A percentile compares a stretch with the other conserved stretches of the same genome.
Evolutionary conservation across 2,888 invertebrate genomes (phyloP).

Genomic region (Heliconius ismenius): DNA sequence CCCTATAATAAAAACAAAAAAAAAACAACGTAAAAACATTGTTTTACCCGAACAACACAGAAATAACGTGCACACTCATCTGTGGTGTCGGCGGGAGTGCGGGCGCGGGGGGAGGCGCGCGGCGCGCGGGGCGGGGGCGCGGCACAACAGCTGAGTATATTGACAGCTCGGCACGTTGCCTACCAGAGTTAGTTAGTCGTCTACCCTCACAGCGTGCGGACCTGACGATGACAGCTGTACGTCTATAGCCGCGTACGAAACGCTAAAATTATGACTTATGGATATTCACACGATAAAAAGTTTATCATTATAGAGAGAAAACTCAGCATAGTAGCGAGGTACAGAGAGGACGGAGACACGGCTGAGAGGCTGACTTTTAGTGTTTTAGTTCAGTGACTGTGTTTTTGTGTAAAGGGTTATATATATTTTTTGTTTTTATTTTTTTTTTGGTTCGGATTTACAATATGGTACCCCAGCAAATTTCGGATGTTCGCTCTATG

Average conservation of each 20-base stretch:
- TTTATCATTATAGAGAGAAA: conserved; percentile 73
- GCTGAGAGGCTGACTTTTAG: conserved; percentile 72
- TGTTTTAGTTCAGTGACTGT: conserved; percentile 78
- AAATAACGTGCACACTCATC: conserved; percentile 34
- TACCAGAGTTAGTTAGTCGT: conserved; percentile 80
- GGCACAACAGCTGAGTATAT: conserved; percentile 84
- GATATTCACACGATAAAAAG: conserved; percentile 75
- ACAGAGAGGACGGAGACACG: conserved; percentile 72
- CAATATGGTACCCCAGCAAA: conserved; percentile 89
- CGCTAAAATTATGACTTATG: conserved; percentile 81
- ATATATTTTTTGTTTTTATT: background rate
- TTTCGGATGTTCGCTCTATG: conserved; percentile 81
- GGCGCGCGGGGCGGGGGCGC: conserved; percentile 59
- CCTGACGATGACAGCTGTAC: conserved; percentile 67
- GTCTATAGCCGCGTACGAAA: conserved; percentile 73
- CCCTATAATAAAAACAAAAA: background rate
- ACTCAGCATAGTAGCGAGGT: conserved; percentile 79
- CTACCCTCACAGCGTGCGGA: conserved; percentile 74
- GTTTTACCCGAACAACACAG: conserved; percentile 9
- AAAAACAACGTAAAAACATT: conserved; percentile 9
- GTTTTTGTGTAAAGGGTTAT: conserved; percentile 63
- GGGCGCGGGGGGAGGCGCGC: conserved; percentile 52
- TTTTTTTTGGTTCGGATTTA: conserved; percentile 58
- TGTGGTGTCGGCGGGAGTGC: conserved; percentile 53
- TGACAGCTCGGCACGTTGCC: conserved; percentile 81